These are phyloP conservation scores for Oostethus manadensis DNA, from an alignment of 2,113 vertebrate genomes.

Conservation along the genomic window DNA sequence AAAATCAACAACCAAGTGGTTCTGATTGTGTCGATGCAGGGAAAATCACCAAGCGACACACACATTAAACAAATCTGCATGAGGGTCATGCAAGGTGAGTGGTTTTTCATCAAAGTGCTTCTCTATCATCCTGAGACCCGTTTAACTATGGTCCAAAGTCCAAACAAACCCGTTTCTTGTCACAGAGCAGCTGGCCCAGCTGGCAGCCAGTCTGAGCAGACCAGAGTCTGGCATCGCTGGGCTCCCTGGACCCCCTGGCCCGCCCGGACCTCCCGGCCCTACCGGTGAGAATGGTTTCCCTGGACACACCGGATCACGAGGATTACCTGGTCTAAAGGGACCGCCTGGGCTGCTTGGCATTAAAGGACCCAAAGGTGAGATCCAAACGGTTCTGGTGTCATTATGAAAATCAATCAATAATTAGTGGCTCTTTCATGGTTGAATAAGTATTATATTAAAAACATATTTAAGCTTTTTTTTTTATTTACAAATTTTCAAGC, in stretches of 20 bases:
- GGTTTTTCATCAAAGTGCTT: not conserved
- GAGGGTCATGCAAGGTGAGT: conserved; percentile 93
- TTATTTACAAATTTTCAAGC: no score
- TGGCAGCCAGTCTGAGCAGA: conserved; percentile 87
- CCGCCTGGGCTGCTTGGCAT: conserved; percentile 82
- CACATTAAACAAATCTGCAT: conserved; percentile 95
- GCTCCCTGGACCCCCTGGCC: conserved; percentile 77
- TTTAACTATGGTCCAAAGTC: not conserved
- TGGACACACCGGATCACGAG: conserved; percentile 84
- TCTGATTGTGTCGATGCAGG: conserved; percentile 71
- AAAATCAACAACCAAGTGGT: not conserved
- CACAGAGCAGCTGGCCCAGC: conserved; percentile 89
- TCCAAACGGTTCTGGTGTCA: not conserved
- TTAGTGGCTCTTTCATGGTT: no score
- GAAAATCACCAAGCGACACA: conserved; percentile 82
- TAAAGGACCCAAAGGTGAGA: conserved; percentile 90
- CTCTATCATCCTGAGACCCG: no score
- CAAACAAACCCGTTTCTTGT: conserved; percentile 5
- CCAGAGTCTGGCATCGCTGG: conserved; percentile 84
- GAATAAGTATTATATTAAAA: no score
- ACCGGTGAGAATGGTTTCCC: conserved; percentile 88
- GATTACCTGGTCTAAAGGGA: conserved; percentile 90
- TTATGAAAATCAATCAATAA: no score
- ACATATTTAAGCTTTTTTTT: no score
- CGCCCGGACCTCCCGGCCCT: conserved; percentile 76